Evolutionary conservation across 2,113 vertebrate genomes (phyloP).

Genomic region (Gadus macrocephalus): DNA sequence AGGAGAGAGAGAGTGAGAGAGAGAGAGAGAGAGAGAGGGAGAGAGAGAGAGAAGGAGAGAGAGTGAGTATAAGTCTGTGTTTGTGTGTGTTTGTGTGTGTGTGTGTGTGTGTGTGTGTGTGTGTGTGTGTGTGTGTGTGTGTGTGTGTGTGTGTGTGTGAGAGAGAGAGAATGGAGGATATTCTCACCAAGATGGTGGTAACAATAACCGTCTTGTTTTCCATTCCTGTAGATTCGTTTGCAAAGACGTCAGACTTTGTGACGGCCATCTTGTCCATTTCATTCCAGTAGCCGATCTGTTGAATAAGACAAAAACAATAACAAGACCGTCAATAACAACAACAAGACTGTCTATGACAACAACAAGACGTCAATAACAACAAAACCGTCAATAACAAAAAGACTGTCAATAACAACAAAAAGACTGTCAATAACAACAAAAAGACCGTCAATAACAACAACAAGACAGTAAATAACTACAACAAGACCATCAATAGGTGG

Average conservation of each 20-base stretch:
- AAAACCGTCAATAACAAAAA: not conserved
- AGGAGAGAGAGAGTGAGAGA: too few species aligned
- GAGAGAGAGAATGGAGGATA: not conserved
- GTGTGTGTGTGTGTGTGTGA: not conserved
- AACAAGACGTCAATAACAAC: not conserved
- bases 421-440: not conserved
- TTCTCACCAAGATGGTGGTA: slow-evolving; percentile 95
- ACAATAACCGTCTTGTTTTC: slow-evolving; percentile 99
- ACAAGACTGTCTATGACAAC: too few species aligned
- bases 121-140: too few species aligned
- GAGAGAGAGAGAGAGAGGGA: too few species aligned
- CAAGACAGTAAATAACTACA: not conserved
- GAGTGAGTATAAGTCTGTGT: too few species aligned
- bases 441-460: not conserved
- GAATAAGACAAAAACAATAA: not conserved
- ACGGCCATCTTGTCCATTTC: slow-evolving; percentile 98
- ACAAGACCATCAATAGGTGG: not conserved
- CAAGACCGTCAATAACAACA: not conserved
- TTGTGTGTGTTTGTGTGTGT: too few species aligned
- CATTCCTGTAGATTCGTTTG: slow-evolving; percentile 90
- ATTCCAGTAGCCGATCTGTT: slow-evolving; percentile 98
- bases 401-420: not conserved
- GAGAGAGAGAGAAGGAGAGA: too few species aligned
- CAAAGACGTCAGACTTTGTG: slow-evolving; percentile 85
- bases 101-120: too few species aligned